Percentiles rank a stretch among this genome's conserved stretches.
phyloP scores from a whole-genome alignment of 2,888 invertebrate species.

The Melolontha melolontha region DNA sequence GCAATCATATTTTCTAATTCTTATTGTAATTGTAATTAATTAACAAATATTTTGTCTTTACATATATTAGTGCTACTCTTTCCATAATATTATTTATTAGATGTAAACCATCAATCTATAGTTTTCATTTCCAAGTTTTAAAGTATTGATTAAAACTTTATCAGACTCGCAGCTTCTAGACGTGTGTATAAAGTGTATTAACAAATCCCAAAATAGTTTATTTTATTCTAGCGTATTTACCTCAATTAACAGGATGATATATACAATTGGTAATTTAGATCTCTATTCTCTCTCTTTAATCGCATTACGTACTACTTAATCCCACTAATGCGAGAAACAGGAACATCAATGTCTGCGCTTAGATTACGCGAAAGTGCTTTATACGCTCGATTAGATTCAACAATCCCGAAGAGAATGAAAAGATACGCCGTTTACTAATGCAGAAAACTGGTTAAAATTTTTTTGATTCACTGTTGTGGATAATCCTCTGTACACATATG shows the following conservation, averaged over 20 bases:
- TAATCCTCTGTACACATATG: neutral
- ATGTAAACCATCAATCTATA: too few species aligned
- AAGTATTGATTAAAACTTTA: too few species aligned
- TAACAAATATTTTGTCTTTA: too few species aligned
- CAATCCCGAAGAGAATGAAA: too few species aligned
- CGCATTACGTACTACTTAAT: constrained; percentile 30
- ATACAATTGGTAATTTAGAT: constrained; percentile 26
- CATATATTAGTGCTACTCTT: too few species aligned
- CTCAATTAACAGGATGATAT: constrained; percentile 28
- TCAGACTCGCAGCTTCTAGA: too few species aligned
- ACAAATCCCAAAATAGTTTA: constrained; percentile 5
- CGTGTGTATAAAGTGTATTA: neutral
- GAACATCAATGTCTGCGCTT: constrained; percentile 2
- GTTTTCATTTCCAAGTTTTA: too few species aligned
- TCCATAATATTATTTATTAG: too few species aligned
- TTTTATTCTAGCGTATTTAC: constrained; percentile 14
- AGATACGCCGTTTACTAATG: too few species aligned
- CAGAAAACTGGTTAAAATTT: neutral
- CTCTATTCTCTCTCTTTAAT: constrained; percentile 13
- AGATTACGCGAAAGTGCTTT: constrained; percentile 16
- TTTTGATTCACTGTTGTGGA: neutral
- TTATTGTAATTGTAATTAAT: too few species aligned
- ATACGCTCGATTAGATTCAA: constrained; percentile 4
- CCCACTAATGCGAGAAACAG: constrained; percentile 29
- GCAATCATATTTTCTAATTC: too few species aligned